These are phyloP conservation scores for Sicus ferrugineus DNA, from an alignment of 2,888 invertebrate species.

Conservation along the genomic window DNA sequence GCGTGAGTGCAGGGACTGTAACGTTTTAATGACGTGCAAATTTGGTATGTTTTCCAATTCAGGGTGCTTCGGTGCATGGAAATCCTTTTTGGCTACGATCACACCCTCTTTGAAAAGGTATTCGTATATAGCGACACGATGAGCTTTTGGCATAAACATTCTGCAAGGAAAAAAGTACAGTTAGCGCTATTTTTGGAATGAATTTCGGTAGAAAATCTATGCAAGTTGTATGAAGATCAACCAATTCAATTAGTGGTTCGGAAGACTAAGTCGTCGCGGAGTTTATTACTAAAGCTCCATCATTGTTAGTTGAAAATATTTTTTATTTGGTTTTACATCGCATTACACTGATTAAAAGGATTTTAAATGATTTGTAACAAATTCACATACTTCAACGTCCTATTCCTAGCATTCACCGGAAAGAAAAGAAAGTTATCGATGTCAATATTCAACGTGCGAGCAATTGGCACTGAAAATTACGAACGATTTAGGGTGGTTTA, in stretches of 20 bases:
- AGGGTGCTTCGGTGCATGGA: conserved; percentile 96
- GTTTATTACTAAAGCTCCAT: not conserved
- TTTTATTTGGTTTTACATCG: conserved; percentile 35
- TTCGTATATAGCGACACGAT: conserved; percentile 95
- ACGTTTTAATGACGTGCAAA: conserved; percentile 97
- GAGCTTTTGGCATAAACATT: conserved; percentile 99
- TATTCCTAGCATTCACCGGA: conserved; percentile 61
- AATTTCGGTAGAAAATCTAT: not conserved
- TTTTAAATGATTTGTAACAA: conserved; percentile 51
- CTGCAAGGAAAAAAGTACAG: conserved; percentile 66
- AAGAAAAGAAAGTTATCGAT: conserved; percentile 59
- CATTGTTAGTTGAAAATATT: conserved; percentile 27
- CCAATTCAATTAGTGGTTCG: not conserved
- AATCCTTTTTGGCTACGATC: conserved; percentile 98
- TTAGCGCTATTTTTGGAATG: not conserved
- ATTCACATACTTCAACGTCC: conserved; percentile 62
- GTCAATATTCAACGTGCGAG: too few species aligned
- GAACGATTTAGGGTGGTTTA: too few species aligned
- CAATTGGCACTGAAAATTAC: too few species aligned
- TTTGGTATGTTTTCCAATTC: conserved; percentile 95
- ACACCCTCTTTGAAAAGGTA: conserved; percentile 99
- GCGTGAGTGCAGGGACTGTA: conserved; percentile 95
- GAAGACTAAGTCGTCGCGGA: not conserved
- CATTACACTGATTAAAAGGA: conserved; percentile 45
- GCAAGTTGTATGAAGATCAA: not conserved